Percentiles rank a stretch among this genome's conserved stretches.
Conservation (phyloP, 2,888 invertebrate species). For the Plusia festucae region DNA sequence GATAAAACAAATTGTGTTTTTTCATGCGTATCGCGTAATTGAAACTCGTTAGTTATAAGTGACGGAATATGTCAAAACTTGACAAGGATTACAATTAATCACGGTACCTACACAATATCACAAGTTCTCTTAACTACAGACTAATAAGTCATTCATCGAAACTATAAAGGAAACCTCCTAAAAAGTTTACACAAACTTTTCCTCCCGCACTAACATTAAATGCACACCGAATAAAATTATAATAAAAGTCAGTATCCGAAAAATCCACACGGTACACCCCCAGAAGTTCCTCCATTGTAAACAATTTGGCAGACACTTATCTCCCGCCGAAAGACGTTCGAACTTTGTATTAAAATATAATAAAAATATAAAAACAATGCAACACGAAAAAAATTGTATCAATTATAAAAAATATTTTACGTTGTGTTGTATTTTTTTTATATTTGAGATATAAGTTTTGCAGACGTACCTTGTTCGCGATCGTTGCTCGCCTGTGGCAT, state of each 20-base stretch:
- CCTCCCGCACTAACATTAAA: slow-evolving; percentile 11
- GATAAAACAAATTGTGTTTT: no score
- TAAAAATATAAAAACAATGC: neutral
- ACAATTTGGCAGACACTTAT: slow-evolving; percentile 43
- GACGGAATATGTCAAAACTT: neutral
- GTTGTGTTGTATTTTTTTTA: slow-evolving; percentile 2
- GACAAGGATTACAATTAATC: neutral
- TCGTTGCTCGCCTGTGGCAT: slow-evolving; percentile 68
- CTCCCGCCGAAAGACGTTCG: slow-evolving; percentile 24
- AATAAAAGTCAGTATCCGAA: neutral
- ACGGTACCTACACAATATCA: neutral
- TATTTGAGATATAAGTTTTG: slow-evolving; percentile 54
- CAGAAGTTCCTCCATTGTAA: slow-evolving; percentile 35
- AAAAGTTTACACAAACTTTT: slow-evolving; percentile 33
- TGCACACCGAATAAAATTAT: neutral
- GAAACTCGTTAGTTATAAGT: neutral
- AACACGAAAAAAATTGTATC: neutral
- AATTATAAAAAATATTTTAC: slow-evolving; percentile 6
- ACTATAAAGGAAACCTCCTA: slow-evolving; percentile 1
- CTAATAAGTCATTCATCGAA: neutral
- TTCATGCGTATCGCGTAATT: neutral
- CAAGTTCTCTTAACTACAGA: neutral
- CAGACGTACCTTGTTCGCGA: slow-evolving; percentile 75
- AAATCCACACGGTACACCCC: slow-evolving; percentile 8
- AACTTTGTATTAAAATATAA: slow-evolving; percentile 20